Evolutionary conservation across 1,140 invertebrate genomes (phyloP).

Genomic region (Bombus sibiricus): DNA sequence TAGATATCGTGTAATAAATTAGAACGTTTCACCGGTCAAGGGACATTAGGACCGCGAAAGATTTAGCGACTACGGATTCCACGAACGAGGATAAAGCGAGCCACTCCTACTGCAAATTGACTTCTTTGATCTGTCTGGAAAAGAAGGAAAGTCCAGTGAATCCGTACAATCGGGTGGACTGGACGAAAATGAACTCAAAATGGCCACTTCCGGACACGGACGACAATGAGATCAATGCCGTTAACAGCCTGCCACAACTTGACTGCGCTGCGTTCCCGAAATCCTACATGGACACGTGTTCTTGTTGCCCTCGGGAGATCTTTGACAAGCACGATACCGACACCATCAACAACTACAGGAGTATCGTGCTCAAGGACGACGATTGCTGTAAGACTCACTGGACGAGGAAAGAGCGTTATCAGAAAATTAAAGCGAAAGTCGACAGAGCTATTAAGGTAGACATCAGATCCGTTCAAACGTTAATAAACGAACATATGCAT

Average conservation of each 20-base stretch:
- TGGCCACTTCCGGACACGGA: conserved; percentile 24
- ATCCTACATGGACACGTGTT: conserved; percentile 57
- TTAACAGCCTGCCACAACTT: conserved; percentile 59
- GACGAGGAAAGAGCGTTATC: conserved; percentile 25
- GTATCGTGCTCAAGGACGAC: not conserved
- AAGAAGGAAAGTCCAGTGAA: conserved; percentile 67
- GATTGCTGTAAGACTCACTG: conserved; percentile 14
- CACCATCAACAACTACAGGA: not conserved
- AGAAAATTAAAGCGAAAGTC: conserved; percentile 44
- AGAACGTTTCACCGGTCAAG: conserved; percentile 43
- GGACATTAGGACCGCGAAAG: conserved; percentile 1
- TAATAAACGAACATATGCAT: too few species aligned
- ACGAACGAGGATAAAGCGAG: conserved; percentile 31
- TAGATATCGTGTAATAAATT: conserved; percentile 22
- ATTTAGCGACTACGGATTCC: conserved; percentile 8
- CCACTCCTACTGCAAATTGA: conserved; percentile 47
- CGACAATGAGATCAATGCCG: conserved; percentile 31
- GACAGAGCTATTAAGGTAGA: conserved; percentile 40
- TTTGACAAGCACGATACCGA: conserved; percentile 9
- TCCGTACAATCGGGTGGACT: conserved; percentile 68
- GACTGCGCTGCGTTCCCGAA: conserved; percentile 53
- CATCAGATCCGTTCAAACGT: too few species aligned
- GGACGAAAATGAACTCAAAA: conserved; percentile 39
- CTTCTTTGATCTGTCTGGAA: conserved; percentile 13
- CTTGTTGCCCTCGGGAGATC: conserved; percentile 32